These are phyloP conservation scores for Parnassius orleans DNA, from an alignment of 2,888 invertebrate species.

Conservation along the genomic window DNA sequence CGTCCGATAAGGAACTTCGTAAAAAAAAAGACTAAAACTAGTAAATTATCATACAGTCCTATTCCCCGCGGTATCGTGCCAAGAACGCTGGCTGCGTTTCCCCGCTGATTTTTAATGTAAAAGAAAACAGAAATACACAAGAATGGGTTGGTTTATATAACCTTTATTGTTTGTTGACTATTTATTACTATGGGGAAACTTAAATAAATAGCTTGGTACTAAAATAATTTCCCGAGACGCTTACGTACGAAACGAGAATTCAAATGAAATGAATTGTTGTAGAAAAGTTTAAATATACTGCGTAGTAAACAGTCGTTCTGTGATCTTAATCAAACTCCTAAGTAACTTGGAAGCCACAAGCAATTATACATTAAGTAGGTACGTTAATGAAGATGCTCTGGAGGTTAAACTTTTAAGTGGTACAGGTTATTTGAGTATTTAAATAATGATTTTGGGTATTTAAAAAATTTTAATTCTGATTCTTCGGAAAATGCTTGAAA, in stretches of 20 bases:
- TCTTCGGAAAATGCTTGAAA: no score
- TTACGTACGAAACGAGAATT: background rate
- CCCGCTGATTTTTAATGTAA: no score
- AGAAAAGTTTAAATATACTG: background rate
- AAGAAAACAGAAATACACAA: no score
- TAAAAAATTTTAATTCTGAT: no score
- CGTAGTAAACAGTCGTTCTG: background rate
- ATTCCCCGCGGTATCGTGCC: no score
- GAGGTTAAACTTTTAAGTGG: constrained; percentile 10
- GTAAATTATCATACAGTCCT: no score
- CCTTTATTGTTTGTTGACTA: background rate
- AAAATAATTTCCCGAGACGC: background rate
- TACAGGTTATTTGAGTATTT: background rate
- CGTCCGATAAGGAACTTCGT: no score
- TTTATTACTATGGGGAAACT: background rate
- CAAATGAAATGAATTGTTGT: background rate
- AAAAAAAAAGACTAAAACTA: no score
- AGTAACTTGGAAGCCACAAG: constrained; percentile 2
- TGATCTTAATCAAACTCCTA: constrained; percentile 1
- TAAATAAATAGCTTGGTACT: background rate
- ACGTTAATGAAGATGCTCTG: background rate
- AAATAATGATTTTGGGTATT: no score
- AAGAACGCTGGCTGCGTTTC: no score
- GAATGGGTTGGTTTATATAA: no score
- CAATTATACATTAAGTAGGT: background rate